phyloP scores from a whole-genome alignment of 2,888 invertebrate genomes.

The Polia nebulosa region DNA sequence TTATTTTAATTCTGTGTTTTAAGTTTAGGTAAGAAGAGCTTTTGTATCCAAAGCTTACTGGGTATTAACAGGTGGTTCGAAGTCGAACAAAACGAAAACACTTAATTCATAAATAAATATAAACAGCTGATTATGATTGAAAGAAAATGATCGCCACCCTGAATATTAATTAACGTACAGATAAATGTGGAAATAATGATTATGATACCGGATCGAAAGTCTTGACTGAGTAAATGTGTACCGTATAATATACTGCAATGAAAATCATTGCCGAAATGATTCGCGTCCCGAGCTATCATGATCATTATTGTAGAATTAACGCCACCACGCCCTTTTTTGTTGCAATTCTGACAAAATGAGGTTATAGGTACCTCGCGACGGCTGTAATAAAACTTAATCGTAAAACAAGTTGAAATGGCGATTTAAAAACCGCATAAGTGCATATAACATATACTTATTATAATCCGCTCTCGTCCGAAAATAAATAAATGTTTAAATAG shows the following conservation, averaged over 20 bases:
- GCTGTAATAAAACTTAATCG: constrained; percentile 45
- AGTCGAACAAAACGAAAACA: constrained; percentile 3
- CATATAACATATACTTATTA: neutral
- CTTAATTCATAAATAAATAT: constrained; percentile 12
- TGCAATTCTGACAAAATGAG: constrained; percentile 47
- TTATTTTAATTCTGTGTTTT: neutral
- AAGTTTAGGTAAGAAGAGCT: neutral
- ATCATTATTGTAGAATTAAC: constrained; percentile 61
- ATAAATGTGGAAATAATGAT: constrained; percentile 67
- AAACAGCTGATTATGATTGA: constrained; percentile 33
- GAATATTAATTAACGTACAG: constrained; percentile 46
- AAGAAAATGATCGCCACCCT: constrained; percentile 34
- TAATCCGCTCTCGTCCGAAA: constrained; percentile 8
- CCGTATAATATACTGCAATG: constrained; percentile 58
- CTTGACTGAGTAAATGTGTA: constrained; percentile 56
- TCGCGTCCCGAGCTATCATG: constrained; percentile 32
- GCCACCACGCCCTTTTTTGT: constrained; percentile 52
- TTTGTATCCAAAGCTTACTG: constrained; percentile 1
- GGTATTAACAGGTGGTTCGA: constrained; percentile 16
- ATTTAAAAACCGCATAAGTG: constrained; percentile 19
- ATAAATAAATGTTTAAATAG: too few species aligned
- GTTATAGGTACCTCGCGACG: constrained; percentile 47
- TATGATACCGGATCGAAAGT: constrained; percentile 53
- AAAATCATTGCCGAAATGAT: constrained; percentile 58
- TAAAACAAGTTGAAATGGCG: constrained; percentile 29